Evolutionary conservation across 2,113 vertebrate genomes (phyloP).

Genomic region (Cervus canadensis): DNA sequence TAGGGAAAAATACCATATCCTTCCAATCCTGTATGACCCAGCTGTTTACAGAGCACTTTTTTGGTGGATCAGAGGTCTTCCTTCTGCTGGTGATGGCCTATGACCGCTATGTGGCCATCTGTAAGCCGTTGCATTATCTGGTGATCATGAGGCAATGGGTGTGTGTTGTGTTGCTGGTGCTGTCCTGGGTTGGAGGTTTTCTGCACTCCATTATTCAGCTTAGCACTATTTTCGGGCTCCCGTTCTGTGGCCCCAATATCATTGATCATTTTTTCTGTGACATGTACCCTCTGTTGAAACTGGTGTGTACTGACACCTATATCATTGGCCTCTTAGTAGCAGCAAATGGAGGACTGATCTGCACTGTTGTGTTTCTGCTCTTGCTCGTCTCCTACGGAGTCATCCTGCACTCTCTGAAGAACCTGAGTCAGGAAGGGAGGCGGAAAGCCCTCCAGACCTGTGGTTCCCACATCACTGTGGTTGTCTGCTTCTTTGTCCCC

Average conservation of each 20-base stretch:
- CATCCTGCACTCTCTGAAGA: neutral
- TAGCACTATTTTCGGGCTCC: conserved; percentile 28
- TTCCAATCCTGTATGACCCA: neutral
- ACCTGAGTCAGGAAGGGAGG: neutral
- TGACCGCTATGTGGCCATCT: neutral
- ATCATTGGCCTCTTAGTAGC: conserved; percentile 7
- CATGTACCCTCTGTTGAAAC: conserved; percentile 62
- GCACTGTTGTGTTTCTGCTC: neutral
- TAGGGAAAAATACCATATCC: neutral
- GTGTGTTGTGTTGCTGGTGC: conserved; percentile 19
- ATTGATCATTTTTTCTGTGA: conserved; percentile 68
- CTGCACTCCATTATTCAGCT: conserved; percentile 56
- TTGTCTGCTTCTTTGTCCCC: conserved; percentile 62
- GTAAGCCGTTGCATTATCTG: neutral
- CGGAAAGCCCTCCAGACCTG: conserved; percentile 60
- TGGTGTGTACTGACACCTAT: conserved; percentile 43
- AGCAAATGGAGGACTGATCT: neutral
- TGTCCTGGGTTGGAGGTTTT: conserved; percentile 47
- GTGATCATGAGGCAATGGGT: conserved; percentile 12
- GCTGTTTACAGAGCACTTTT: neutral
- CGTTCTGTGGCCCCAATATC: conserved; percentile 61
- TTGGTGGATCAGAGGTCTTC: neutral
- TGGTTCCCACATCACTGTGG: conserved; percentile 58
- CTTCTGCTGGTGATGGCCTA: neutral
- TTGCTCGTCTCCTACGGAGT: neutral